Evolutionary conservation across 2,797 vertebrate species (phyloP), one percentile per base, ranked within the genome.

Genomic region (Amblyopsis hoosieri): DNA sequence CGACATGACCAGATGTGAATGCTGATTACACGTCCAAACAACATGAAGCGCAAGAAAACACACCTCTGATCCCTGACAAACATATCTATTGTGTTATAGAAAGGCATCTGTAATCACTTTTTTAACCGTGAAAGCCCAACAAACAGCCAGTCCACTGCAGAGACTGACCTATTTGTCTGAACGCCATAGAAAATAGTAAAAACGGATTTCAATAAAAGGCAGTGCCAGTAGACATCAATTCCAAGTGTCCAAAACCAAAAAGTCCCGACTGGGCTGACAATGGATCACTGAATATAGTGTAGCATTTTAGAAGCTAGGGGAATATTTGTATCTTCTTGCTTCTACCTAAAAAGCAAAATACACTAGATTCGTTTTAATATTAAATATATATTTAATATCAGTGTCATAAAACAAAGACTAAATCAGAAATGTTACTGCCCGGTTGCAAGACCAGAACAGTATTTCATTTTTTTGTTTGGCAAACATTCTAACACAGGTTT

Each of bases 401-500:
- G 23, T 19, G 13, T 64, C 17, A 53, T 54, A 72, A 75, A 56
- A 64, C 67, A 45, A 52, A 68, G 65, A 69, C 79, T 83, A 59
- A 86, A 89, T 89, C 88, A 91, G 84, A 86, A 87, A 90, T 92
- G 67, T 79, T 81, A 81, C 73, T 90, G 89, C 72, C 84, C 72
- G 80, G 89, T 91, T 85, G 83, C 74, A 88, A 81, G 80, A 91
- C 86, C 81, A 91, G 80, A 89, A 92, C 79, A 80, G 58, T 60
- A 73, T 81, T 84, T 81, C 17, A 72, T 90, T 84, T 83, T 83
- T 90, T 83, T 78, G 85, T 86, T 94, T 93, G 93, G 92, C 92
- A 95, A 94, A 93, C 83, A 90, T 86, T 91, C 85, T 85, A 92
- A 92, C 91, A 93, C 80, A 90, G 89, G 90, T 91, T 93, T 94